Base-by-base conservation (phyloP, 2,888 invertebrate species). In the Atherix ibis region DNA sequence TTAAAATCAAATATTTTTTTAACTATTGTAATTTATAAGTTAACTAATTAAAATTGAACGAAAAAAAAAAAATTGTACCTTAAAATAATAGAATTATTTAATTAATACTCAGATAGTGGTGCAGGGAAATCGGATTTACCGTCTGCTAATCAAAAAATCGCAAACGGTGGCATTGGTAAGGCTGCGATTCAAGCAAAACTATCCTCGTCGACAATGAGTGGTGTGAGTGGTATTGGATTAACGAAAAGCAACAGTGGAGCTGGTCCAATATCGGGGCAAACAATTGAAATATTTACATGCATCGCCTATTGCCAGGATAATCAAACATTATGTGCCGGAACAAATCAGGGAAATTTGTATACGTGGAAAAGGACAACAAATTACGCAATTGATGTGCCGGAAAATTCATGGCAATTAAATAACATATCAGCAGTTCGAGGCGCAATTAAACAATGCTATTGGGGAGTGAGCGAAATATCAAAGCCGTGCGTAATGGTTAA, bases 281-380 rank as follows among this genome's bases (percentile, higher is more conserved):
- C 48, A 15, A 64, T 46, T 43, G 75, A 81, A 51, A 67, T 70
- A 44, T 81, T 82, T 46, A 76, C 77, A 13, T 76, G 75, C 44
- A 66, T 83, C 25, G 70, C 75, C 34, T 82, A 74, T 48, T 75
- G 74, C 44, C 64, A 66, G 43, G 62, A 73, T 37, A 79, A 75
- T 62, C 76, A 83, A 44, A 78, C 87, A 3, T 59, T 94, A 29
- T 88, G 87, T 47, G 89, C 80, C 43, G 91, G 91, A 14, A 92
- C 92, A 15, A 87, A 85, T 49, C 71, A 80, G 47, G 94, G 94
- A 2, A 77, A 82, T 47, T 67, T 95, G 27, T 84, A 87, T 45
- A 74, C 92, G 43, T 95, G 94, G 94, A 72, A 67, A 49, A 58
- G 63, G 42, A 49, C 38, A 49, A 62, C 43, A 39, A 55, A 50